Conservation (phyloP, 1,140 invertebrate genomes). For the Orchestia grillus region DNA sequence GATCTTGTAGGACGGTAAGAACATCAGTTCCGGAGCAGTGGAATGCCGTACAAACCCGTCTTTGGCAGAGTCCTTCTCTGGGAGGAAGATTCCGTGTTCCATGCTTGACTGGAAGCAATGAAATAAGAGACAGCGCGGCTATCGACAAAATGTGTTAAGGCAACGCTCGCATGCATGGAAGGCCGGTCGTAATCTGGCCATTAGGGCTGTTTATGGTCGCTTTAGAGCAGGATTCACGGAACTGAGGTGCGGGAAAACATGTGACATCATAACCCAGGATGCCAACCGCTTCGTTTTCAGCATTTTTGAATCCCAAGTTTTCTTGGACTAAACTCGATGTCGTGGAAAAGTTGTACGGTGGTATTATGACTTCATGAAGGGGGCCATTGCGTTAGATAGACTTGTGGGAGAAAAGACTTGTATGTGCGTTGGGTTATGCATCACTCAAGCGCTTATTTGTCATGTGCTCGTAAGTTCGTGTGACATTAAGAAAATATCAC, state of each 20-base stretch:
- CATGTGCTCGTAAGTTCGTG: background rate
- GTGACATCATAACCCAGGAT: conserved; percentile 21
- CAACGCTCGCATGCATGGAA: conserved; percentile 15
- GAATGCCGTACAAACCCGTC: background rate
- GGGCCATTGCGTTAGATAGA: background rate
- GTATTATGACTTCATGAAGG: background rate
- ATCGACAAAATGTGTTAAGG: background rate
- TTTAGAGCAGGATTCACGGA: conserved; percentile 16
- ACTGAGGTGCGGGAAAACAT: conserved; percentile 6
- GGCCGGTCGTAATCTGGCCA: conserved; percentile 30
- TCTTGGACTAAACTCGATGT: background rate
- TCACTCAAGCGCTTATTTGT: background rate
- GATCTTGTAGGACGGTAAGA: background rate
- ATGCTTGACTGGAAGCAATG: background rate
- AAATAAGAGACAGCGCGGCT: background rate
- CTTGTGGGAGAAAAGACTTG: background rate
- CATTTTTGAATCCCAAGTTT: background rate
- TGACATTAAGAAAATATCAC: background rate
- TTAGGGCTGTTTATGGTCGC: conserved; percentile 41
- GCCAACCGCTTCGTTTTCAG: background rate
- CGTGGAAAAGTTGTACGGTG: background rate
- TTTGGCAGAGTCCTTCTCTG: background rate
- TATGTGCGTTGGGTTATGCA: background rate
- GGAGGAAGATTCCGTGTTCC: background rate
- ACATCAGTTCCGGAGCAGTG: background rate